phyloP scores from a whole-genome alignment of 2,113 vertebrate genomes.

The Mustelus asterias region DNA sequence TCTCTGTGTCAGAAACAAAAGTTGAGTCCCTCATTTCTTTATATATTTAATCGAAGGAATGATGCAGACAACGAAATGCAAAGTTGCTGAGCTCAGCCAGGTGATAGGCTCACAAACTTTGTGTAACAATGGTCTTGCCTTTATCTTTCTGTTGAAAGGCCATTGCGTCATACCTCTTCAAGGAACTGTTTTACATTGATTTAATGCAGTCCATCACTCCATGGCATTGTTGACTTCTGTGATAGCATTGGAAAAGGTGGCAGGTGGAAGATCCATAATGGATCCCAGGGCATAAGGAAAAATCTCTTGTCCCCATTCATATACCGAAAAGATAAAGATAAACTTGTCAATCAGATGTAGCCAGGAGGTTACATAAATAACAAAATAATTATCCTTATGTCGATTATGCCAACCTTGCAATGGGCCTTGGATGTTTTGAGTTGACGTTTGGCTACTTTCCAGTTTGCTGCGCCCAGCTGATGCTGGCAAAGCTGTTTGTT shows the following conservation, averaged over 20 bases:
- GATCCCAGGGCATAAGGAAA: neutral
- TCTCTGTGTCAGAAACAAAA: neutral
- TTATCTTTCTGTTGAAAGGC: neutral
- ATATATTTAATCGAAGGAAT: neutral
- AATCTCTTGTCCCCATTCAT: neutral
- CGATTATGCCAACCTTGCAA: neutral
- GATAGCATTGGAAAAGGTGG: neutral
- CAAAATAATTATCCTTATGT: neutral
- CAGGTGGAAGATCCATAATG: neutral
- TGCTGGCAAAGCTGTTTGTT: neutral
- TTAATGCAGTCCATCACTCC: neutral
- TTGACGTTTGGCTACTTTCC: neutral
- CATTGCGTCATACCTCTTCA: neutral
- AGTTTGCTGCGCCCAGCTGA: neutral
- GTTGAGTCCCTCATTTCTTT: neutral
- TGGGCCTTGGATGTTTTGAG: neutral
- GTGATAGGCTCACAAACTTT: neutral
- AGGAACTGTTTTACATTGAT: neutral
- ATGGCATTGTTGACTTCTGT: neutral
- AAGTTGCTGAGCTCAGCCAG: neutral
- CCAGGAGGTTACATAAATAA: neutral
- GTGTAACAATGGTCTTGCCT: neutral
- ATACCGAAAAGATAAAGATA: neutral
- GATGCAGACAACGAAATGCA: neutral
- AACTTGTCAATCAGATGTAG: neutral